Percentiles rank a stretch among this genome's conserved stretches.
These are phyloP conservation scores for Isaurus tuberculatus DNA, from an alignment of 92 coral and sea anemone genomes.

Conservation along the genomic window DNA sequence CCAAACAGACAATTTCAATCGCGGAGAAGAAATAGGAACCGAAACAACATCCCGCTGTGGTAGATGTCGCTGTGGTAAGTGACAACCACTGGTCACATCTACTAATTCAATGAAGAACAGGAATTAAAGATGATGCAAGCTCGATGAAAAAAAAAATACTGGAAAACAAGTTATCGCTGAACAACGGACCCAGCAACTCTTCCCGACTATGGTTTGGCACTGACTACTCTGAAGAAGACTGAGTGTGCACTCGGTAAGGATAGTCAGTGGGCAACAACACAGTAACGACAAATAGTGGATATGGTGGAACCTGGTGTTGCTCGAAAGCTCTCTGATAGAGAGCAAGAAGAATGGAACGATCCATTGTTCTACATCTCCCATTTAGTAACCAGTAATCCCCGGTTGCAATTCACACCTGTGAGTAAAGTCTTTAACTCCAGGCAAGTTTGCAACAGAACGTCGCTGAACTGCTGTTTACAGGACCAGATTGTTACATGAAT, in stretches of 20 bases:
- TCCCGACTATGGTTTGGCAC: slow-evolving; percentile 61
- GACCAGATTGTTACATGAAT: slow-evolving; percentile 66
- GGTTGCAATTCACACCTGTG: slow-evolving; percentile 64
- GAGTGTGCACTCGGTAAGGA: slow-evolving; percentile 71
- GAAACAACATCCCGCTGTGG: slow-evolving; percentile 70
- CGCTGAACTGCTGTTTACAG: slow-evolving; percentile 63
- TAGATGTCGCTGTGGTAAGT: slow-evolving; percentile 71
- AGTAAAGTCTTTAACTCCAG: slow-evolving; percentile 68
- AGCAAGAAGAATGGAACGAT: slow-evolving; percentile 57
- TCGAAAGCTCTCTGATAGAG: slow-evolving; percentile 55
- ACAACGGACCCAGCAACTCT: slow-evolving; percentile 57
- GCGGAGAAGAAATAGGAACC: slow-evolving; percentile 68
- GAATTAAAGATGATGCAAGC: slow-evolving; percentile 70
- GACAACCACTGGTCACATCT: too few relatives aligned
- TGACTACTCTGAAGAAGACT: slow-evolving; percentile 64
- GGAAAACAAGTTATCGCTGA: slow-evolving; percentile 81
- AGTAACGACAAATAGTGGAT: slow-evolving; percentile 65
- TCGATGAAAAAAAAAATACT: slow-evolving; percentile 62
- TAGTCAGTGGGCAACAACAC: slow-evolving; percentile 62
- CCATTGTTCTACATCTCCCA: slow-evolving; percentile 68
- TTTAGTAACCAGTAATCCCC: slow-evolving; percentile 66
- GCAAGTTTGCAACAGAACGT: slow-evolving; percentile 56
- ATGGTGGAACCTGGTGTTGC: slow-evolving; percentile 74
- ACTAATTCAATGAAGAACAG: slow-evolving; percentile 74
- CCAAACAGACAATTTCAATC: slow-evolving; percentile 15